Conservation (phyloP, 2,797 vertebrate species). For the Melanitta fusca region DNA sequence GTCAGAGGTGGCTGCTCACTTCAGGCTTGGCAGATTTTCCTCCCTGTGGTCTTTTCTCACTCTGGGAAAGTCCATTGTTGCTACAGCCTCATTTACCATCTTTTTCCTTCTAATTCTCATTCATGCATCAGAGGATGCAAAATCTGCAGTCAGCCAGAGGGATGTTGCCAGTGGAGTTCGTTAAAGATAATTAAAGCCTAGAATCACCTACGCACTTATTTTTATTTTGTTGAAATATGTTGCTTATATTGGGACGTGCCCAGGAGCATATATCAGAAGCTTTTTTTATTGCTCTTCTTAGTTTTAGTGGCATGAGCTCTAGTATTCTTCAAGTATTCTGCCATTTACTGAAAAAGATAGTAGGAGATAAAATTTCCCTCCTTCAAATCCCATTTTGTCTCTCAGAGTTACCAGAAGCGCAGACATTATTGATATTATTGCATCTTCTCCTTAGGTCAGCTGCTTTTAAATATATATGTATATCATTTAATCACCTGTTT, state of each 20-base stretch:
- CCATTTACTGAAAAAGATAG: neutral
- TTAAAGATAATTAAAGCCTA: conserved; percentile 6
- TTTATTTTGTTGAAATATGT: neutral
- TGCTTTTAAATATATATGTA: neutral
- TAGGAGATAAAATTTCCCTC: neutral
- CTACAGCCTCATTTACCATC: conserved; percentile 21
- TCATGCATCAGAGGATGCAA: neutral
- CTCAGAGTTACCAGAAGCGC: neutral
- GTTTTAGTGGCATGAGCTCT: neutral
- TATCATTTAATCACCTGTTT: neutral
- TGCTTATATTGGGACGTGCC: neutral
- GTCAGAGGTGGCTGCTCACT: conserved; percentile 2
- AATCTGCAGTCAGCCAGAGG: neutral
- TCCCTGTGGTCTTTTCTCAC: conserved; percentile 12
- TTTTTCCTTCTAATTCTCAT: conserved; percentile 18
- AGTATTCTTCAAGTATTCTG: neutral
- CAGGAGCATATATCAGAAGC: neutral
- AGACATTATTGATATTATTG: neutral
- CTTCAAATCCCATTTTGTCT: neutral
- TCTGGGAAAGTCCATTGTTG: conserved; percentile 59
- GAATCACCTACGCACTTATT: neutral
- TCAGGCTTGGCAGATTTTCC: conserved; percentile 17
- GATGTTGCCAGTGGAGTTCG: neutral
- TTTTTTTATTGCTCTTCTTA: neutral
- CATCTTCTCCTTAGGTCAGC: neutral